phyloP scores from a whole-genome alignment of 2,113 vertebrate genomes.

The Camelus bactrianus region DNA sequence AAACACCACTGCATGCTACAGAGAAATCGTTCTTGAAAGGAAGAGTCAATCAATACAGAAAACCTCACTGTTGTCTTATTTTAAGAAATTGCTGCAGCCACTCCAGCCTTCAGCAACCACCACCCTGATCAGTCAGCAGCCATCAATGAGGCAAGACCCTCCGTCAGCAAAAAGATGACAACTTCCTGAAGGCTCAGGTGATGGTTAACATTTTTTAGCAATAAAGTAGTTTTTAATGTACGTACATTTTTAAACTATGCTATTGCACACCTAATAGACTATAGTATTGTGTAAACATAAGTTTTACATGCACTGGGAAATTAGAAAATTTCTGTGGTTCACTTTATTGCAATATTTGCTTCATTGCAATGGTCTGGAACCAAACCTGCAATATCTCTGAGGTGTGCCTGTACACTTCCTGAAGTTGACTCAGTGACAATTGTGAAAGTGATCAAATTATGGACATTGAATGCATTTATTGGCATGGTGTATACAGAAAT shows the following conservation, averaged over 20 bases:
- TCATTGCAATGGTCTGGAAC: background rate
- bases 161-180: no score
- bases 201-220: background rate
- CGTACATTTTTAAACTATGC: background rate
- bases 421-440: background rate
- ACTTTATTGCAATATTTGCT: background rate
- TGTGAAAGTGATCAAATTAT: background rate
- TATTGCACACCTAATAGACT: background rate
- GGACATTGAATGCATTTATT: background rate
- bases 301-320: background rate
- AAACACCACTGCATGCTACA: background rate
- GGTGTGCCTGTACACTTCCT: background rate
- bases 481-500: background rate
- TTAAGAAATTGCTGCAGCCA: background rate
- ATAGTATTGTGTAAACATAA: background rate
- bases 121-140: background rate
- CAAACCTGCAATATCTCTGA: background rate
- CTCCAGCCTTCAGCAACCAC: background rate
- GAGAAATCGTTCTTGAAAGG: background rate
- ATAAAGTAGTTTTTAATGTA: background rate
- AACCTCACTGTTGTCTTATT: background rate
- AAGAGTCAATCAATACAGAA: background rate
- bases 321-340: background rate
- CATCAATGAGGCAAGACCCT: background rate
- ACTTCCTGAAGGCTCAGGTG: background rate